A percentile compares a stretch with the other conserved stretches of the same genome.
These are phyloP conservation scores for Chascanopsetta lugubris DNA, from an alignment of 2,113 vertebrate genomes.

Conservation along the genomic window DNA sequence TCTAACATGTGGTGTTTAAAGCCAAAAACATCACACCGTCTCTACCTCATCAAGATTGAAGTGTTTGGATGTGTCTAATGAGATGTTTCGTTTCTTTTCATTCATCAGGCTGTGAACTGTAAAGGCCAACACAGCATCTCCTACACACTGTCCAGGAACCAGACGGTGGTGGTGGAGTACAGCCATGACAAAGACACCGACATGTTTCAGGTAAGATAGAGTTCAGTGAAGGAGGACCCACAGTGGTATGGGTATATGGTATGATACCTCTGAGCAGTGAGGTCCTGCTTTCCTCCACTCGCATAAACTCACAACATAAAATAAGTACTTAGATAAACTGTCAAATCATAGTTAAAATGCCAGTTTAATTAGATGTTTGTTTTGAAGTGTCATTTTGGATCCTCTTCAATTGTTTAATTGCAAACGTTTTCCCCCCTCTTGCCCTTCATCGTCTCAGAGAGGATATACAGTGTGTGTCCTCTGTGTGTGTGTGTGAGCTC, in stretches of 20 bases:
- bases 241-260: not conserved
- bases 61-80: slow-evolving; percentile 2
- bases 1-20: slow-evolving; percentile 17
- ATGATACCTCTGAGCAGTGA: not conserved
- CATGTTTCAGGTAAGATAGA: slow-evolving; percentile 95
- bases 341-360: not conserved
- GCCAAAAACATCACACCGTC: slow-evolving; percentile 14
- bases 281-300: not conserved
- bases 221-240: not conserved
- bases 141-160: slow-evolving; percentile 94
- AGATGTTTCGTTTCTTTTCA: slow-evolving; percentile 30
- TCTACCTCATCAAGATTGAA: not conserved
- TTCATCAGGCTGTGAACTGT: slow-evolving; percentile 92
- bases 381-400: not conserved
- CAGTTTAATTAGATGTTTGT: not conserved
- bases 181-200: slow-evolving; percentile 96
- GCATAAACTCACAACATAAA: not conserved
- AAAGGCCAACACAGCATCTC: slow-evolving; percentile 98
- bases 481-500: not conserved
- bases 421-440: not conserved
- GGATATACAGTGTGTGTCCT: slow-evolving; percentile 5
- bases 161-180: slow-evolving; percentile 98
- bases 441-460: not conserved
- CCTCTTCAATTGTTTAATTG: not conserved
- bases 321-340: not conserved